Conservation (phyloP, 2,113 vertebrate genomes). For the Aplodontia rufa region DNA sequence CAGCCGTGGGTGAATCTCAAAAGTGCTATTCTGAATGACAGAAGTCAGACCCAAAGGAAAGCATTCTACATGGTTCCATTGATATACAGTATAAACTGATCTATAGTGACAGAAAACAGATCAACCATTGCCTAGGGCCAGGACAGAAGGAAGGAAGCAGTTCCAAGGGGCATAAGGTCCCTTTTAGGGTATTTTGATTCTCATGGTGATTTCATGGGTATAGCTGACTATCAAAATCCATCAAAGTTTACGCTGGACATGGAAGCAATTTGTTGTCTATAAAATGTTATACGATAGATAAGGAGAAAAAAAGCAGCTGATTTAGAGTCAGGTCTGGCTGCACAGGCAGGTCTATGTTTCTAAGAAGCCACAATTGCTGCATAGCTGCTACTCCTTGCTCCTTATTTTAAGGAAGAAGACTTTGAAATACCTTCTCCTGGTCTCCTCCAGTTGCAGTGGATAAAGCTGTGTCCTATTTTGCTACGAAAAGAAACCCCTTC, state of each 20-base stretch:
- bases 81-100: background rate
- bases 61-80: background rate
- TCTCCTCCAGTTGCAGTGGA: background rate
- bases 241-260: background rate
- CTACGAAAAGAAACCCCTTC: background rate
- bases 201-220: no score
- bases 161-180: background rate
- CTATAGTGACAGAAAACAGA: background rate
- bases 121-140: background rate
- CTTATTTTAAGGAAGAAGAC: background rate
- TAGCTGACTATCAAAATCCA: background rate
- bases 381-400: background rate
- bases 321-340: background rate
- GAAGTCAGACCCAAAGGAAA: background rate
- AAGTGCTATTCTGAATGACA: background rate
- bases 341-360: accelerated
- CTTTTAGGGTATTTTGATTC: background rate
- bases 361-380: background rate
- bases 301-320: background rate
- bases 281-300: background rate
- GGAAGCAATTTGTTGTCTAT: background rate
- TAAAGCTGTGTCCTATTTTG: background rate
- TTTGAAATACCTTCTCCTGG: background rate
- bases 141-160: no score
- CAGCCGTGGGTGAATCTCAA: background rate